Evolutionary conservation across 2,797 vertebrate genomes (phyloP).

Genomic region (Oceanodroma leucorhoa): DNA sequence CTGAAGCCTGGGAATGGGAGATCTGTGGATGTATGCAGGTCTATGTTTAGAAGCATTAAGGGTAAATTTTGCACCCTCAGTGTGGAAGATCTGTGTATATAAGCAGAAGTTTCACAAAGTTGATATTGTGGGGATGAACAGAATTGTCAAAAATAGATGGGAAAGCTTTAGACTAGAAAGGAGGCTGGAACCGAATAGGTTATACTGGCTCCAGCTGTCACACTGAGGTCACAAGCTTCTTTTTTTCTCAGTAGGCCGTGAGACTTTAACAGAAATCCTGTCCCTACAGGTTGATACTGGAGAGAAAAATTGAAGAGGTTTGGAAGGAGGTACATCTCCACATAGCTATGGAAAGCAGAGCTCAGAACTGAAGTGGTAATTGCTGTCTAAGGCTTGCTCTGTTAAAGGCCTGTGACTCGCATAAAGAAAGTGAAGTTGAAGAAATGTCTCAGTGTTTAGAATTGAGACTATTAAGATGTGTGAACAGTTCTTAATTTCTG

Average conservation of each 20-base stretch:
- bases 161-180: not conserved
- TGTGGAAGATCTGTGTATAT: not conserved
- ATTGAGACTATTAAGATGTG: not conserved
- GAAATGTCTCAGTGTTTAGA: not conserved
- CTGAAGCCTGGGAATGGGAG: not conserved
- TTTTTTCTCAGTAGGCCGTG: not conserved
- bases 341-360: not conserved
- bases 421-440: not conserved
- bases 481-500: not conserved
- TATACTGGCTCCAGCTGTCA: not conserved
- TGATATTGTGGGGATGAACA: not conserved
- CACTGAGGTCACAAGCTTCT: not conserved
- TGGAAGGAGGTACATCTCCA: not conserved
- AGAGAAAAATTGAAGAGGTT: not conserved
- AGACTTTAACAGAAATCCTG: not conserved
- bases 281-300: not conserved
- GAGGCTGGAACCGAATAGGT: not conserved
- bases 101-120: not conserved
- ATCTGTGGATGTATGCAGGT: not conserved
- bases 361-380: not conserved
- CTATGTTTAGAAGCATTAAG: not conserved
- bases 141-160: not conserved
- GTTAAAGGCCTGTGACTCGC: not conserved
- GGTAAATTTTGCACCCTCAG: not conserved
- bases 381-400: not conserved